Evolutionary conservation across 2,888 invertebrate genomes (phyloP).

Genomic region (Nephrocerus scutellatus): DNA sequence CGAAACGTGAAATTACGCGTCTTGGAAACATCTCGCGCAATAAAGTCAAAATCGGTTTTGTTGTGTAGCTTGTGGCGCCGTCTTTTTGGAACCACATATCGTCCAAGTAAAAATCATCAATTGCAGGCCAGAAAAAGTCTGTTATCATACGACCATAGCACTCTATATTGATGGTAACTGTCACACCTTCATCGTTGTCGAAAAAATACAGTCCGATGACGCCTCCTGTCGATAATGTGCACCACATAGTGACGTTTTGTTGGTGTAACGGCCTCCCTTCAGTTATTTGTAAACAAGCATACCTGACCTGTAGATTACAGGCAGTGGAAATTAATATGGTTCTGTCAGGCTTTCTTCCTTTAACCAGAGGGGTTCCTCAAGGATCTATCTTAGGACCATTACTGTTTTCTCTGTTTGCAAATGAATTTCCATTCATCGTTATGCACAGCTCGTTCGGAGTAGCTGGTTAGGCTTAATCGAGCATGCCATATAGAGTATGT

Average conservation of each 20-base stretch:
- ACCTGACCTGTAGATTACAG: too few relatives aligned
- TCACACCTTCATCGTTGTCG: slow-evolving; percentile 11
- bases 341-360: too few relatives aligned
- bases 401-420: too few relatives aligned
- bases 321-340: too few relatives aligned
- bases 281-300: too few relatives aligned
- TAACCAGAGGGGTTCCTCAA: too few relatives aligned
- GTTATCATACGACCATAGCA: slow-evolving; percentile 14
- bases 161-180: slow-evolving; percentile 11
- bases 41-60: slow-evolving; percentile 2
- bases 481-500: too few relatives aligned
- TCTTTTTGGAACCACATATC: slow-evolving; percentile 10
- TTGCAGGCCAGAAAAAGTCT: slow-evolving; percentile 11
- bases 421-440: too few relatives aligned
- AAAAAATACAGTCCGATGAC: slow-evolving; percentile 9
- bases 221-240: slow-evolving; percentile 11
- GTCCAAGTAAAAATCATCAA: slow-evolving; percentile 6
- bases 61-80: slow-evolving; percentile 9
- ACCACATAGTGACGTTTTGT: slow-evolving; percentile 14
- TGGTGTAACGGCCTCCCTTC: slow-evolving; percentile 7
- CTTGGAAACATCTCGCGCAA: slow-evolving; percentile 9
- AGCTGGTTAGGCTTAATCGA: too few relatives aligned
- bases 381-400: too few relatives aligned
- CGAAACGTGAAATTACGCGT: slow-evolving; percentile 8
- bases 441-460: too few relatives aligned